These are phyloP conservation scores for Arenaria interpres DNA, from an alignment of 2,113 vertebrate species.

Conservation along the genomic window DNA sequence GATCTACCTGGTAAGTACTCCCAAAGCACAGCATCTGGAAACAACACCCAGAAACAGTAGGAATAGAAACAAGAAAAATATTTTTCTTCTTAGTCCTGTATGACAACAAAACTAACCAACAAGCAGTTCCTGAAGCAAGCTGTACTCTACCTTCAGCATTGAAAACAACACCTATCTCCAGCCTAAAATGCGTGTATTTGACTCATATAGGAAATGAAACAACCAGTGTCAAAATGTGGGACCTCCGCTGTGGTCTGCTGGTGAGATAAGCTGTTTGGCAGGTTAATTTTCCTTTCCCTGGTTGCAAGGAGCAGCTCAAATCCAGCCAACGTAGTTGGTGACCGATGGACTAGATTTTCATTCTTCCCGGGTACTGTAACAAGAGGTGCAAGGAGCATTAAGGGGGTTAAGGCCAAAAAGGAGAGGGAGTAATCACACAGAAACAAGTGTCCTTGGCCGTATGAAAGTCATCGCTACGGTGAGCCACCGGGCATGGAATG, in stretches of 20 bases:
- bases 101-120: background rate
- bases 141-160: background rate
- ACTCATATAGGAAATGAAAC: background rate
- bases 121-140: background rate
- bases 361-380: background rate
- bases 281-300: background rate
- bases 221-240: background rate
- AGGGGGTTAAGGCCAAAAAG: constrained; percentile 57
- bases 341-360: background rate
- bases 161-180: background rate
- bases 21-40: background rate
- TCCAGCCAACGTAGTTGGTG: background rate
- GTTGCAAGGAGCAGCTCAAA: background rate
- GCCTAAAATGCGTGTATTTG: background rate
- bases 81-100: background rate
- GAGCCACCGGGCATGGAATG: background rate
- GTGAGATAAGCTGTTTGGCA: background rate
- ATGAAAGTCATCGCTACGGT: background rate
- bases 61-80: background rate
- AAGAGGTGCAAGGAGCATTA: background rate
- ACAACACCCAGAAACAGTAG: background rate
- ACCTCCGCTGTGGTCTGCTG: background rate
- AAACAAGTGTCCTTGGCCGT: background rate
- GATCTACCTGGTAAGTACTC: background rate
- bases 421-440: background rate